Base-by-base conservation (phyloP, 2,113 vertebrate species). In the Todiramphus saurophagus region DNA sequence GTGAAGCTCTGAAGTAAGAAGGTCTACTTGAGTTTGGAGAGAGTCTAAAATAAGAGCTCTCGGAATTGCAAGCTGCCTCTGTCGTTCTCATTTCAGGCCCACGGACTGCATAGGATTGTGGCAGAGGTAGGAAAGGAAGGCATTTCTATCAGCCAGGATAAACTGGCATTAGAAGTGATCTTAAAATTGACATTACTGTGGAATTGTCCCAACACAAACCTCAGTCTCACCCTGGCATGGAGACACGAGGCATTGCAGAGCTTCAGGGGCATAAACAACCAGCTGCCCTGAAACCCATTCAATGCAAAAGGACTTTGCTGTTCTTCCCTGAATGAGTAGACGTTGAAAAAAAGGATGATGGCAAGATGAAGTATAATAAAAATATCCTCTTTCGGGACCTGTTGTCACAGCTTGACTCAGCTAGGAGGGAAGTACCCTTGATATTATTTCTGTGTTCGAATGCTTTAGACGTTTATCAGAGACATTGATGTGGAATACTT, bases 391-490 rank as follows among this genome's bases (percentile, higher is more conserved):
- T 92, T 78, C 37, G 59, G 68, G 43, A 77, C 70, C 68, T 86
- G 43, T 64, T 91, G 60, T 77, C 79, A 83, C 64, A 92, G 85
- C 64, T 92, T 83, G 72, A 90, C 63, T 92, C 73, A 70, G 79
- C 82, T 83, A 11, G 64, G 39, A 93, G 64, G 48, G 31, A 63
- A 83, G 12, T 77, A 75, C 46, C 66, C 90, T 93, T 67, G 56
- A n/a, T 83, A 72, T 35, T 86, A 80, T 64, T 93, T 86, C 81
- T 77, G 30, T 60, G 39, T 72, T 86, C 73, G 64, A 53, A 63
- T 0, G 0, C 28, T 81, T 78, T n/a, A 89, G 72, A 60, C 9
- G 10, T 90, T 88, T 88, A 72, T 76, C 56, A 74, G 63, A 79
- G 35, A 76, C 48, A 31, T 28, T 80, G 72, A 74, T 67, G 44